Evolutionary conservation across 2,888 invertebrate species (phyloP), one percentile per base, ranked within the genome.

Genomic region (Drosophila planitibia): DNA sequence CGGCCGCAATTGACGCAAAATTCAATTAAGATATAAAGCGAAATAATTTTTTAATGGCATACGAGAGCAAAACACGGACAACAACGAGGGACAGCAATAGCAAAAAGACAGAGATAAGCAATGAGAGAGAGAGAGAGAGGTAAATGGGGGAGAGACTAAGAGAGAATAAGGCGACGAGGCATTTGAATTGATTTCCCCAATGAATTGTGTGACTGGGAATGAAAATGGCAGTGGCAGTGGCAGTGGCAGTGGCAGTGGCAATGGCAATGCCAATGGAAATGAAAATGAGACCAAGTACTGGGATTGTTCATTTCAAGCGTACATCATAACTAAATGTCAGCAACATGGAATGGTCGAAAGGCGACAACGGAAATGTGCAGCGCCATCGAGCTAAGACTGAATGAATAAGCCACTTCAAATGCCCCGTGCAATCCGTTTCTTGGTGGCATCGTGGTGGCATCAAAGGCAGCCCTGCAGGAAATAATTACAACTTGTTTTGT

Each of bases 31-130:
- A 82, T 82, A 87, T 87, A 84, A 86, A 89, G 82, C 76, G 85
- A 87, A 85, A 87, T 89, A 77, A 85, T 89, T 86, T 89, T 87
- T 85, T 85, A 86, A 85, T 85, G 87, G 84, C 88, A 79, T 70
- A 47, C 53, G 30, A 59, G 28, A 30, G n/a, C 22, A 12, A 22
- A 25, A 47, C 47, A 32, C n/a, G 30, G n/a, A 22, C 41, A 41
- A 41, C 30, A 58, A 30, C 41, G 16, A 41, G 52, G 52, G 52
- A 32, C 30, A 32, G 30, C 52, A 30, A 28, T 19, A 30, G 62
- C 12, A 33, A 19, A 32, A 19, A n/a, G 19, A 33, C 16, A 47
- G 44, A 51, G 12, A 32, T 16, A 28, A n/a, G n/a, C 14, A n/a
- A n/a, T 12, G 33, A 33, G 37, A 35, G 57, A 39, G 30, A 30